These are phyloP conservation scores for Dorcus hopei DNA, from an alignment of 2,888 invertebrate species.

Conservation along the genomic window DNA sequence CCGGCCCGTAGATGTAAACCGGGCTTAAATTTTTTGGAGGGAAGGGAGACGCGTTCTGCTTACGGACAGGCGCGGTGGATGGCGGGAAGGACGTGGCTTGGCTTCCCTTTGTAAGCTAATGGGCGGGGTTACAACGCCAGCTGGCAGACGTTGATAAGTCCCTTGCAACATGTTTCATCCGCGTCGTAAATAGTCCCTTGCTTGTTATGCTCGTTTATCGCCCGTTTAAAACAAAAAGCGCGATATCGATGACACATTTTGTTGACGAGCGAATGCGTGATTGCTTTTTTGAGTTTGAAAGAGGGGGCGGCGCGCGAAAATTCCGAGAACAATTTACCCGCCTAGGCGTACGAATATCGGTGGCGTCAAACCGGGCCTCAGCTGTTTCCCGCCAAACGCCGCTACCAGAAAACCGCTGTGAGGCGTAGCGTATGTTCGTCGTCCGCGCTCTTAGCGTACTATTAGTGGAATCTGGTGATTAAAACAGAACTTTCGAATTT, in stretches of 20 bases:
- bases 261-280: too few species aligned
- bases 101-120: conserved; percentile 37
- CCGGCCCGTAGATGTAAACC: conserved; percentile 2
- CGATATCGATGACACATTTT: too few species aligned
- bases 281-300: too few species aligned
- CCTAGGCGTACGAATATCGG: conserved; percentile 47
- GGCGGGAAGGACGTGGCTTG: conserved; percentile 39
- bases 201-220: background rate
- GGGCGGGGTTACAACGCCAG: conserved; percentile 57
- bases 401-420: conserved; percentile 62
- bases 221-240: too few species aligned
- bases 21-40: conserved; percentile 30
- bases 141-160: conserved; percentile 57
- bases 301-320: background rate
- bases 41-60: conserved; percentile 34
- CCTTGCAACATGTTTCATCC: conserved; percentile 45
- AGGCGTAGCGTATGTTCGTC: conserved; percentile 54
- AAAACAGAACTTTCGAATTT: conserved; percentile 15
- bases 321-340: conserved; percentile 12
- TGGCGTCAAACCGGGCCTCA: conserved; percentile 56
- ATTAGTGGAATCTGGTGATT: conserved; percentile 37
- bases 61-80: conserved; percentile 37
- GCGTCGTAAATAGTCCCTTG: conserved; percentile 47
- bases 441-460: conserved; percentile 45
- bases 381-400: conserved; percentile 70